phyloP scores from a whole-genome alignment of 2,888 invertebrate species.

The Anagyrus pseudococci region DNA sequence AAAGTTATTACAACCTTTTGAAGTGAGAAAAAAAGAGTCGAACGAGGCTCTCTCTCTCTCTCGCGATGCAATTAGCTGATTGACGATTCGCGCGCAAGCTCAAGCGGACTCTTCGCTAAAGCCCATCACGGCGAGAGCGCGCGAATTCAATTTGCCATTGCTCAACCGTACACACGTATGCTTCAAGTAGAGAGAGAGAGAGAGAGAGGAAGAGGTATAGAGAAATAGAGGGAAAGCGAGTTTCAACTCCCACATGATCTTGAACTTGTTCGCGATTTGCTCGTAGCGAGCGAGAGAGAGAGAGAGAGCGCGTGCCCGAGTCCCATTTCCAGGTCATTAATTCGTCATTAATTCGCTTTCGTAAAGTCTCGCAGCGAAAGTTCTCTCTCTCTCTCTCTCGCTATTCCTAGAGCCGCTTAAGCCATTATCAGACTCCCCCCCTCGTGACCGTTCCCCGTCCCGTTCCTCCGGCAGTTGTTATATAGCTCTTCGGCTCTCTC shows the following conservation, averaged over 20 bases:
- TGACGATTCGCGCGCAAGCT: no score
- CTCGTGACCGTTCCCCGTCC: neutral
- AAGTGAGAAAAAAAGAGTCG: no score
- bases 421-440: neutral
- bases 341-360: constrained; percentile 33
- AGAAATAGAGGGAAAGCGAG: neutral
- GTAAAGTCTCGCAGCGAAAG: constrained; percentile 18
- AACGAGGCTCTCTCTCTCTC: no score
- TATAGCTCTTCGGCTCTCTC: neutral
- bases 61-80: no score
- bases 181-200: neutral
- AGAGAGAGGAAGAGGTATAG: neutral
- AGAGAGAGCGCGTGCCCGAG: no score
- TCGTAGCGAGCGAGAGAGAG: no score
- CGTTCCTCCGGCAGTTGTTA: neutral
- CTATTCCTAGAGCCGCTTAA: neutral
- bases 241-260: constrained; percentile 1
- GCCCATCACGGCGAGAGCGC: no score
- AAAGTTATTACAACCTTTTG: no score
- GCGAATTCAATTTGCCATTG: neutral
- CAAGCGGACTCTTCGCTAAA: no score
- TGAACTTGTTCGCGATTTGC: constrained; percentile 17
- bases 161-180: no score
- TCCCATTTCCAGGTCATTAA: constrained; percentile 27
- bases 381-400: neutral